Conservation (phyloP, 1,140 invertebrate genomes). For the Chironomus striatipennis region DNA sequence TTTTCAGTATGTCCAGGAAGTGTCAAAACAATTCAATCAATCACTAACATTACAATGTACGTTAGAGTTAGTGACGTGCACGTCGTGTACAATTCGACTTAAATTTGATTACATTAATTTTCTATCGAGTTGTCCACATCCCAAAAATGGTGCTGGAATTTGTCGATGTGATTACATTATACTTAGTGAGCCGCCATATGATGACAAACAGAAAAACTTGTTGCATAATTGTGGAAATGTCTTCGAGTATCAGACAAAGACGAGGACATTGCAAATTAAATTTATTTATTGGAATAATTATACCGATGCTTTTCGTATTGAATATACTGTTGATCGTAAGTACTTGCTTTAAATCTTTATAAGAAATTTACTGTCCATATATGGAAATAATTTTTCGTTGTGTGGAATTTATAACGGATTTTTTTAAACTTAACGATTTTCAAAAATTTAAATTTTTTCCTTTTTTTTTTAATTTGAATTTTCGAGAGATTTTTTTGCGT, state of each 20-base stretch:
- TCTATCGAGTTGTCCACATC: slow-evolving; percentile 37
- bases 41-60: slow-evolving; percentile 46
- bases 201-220: slow-evolving; percentile 46
- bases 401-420: too few relatives aligned
- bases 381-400: too few relatives aligned
- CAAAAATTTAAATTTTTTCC: slow-evolving; percentile 1
- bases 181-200: slow-evolving; percentile 59
- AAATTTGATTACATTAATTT: slow-evolving; percentile 47
- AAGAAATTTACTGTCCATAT: too few relatives aligned
- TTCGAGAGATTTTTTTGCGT: too few relatives aligned
- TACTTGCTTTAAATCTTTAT: too few relatives aligned
- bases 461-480: too few relatives aligned
- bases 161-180: slow-evolving; percentile 58
- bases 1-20: slow-evolving; percentile 29
- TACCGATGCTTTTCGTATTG: slow-evolving; percentile 54
- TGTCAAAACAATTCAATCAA: slow-evolving; percentile 26
- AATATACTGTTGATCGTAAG: slow-evolving; percentile 58
- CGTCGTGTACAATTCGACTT: slow-evolving; percentile 57
- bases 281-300: slow-evolving; percentile 54
- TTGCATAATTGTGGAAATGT: slow-evolving; percentile 53
- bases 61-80: slow-evolving; percentile 59
- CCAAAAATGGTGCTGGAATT: slow-evolving; percentile 30
- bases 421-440: slow-evolving; percentile 24
- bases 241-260: slow-evolving; percentile 51
- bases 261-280: slow-evolving; percentile 50